These are phyloP conservation scores for Actinia tenebrosa DNA, from an alignment of 64 coral and sea anemone genomes.

Conservation along the genomic window DNA sequence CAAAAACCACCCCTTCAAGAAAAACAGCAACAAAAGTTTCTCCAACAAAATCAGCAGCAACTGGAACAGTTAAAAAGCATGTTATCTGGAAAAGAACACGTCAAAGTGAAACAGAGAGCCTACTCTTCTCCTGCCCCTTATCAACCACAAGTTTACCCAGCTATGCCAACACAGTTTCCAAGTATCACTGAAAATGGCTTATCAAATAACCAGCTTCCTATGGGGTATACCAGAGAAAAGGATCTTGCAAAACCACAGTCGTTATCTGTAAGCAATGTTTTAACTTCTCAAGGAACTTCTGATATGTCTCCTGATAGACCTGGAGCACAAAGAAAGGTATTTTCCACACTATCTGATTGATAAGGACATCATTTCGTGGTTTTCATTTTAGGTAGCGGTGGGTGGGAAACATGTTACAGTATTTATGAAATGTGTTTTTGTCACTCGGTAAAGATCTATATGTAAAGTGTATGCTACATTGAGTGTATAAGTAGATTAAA, in stretches of 20 bases:
- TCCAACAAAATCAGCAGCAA: slow-evolving; percentile 42
- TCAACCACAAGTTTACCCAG: not conserved
- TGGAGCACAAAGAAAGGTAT: slow-evolving; percentile 45
- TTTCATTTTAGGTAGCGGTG: too few relatives aligned
- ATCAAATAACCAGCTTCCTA: not conserved
- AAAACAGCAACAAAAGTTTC: slow-evolving; percentile 37
- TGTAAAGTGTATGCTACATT: too few relatives aligned
- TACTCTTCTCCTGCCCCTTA: slow-evolving; percentile 28
- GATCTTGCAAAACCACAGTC: not conserved
- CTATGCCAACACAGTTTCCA: not conserved
- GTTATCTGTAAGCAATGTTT: not conserved
- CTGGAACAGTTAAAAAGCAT: slow-evolving; percentile 25
- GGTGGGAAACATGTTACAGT: too few relatives aligned
- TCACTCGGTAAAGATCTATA: too few relatives aligned
- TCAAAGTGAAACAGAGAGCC: not conserved
- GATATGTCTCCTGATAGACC: slow-evolving; percentile 21
- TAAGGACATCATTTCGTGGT: too few relatives aligned
- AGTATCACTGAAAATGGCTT: slow-evolving; percentile 9
- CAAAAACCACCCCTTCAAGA: not conserved
- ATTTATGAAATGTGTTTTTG: too few relatives aligned
- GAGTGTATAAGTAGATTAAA: too few relatives aligned
- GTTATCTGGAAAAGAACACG: not conserved
- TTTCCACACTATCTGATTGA: too few relatives aligned
- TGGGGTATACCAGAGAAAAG: not conserved
- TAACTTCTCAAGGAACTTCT: not conserved